Base-by-base conservation (phyloP, 1,140 invertebrate genomes). In the Ips nitidus region DNA sequence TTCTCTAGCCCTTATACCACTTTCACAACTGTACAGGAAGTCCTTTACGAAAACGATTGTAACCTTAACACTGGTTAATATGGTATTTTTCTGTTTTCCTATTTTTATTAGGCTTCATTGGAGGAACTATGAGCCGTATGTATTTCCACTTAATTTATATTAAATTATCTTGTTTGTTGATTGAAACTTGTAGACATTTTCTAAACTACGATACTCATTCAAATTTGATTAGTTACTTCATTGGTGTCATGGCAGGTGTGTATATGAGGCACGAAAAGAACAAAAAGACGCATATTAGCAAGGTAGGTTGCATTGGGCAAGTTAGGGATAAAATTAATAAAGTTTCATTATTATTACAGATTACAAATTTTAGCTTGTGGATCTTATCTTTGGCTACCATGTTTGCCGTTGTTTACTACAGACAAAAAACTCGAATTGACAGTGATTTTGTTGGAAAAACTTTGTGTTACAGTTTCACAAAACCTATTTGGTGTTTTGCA, bases 1-100 rank as follows among this genome's bases (percentile, higher is more conserved):
- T 1, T 76, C 76, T 37, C 52, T 78, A 2, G 22, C 79, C 1
- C 57, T 78, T 2, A 76, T 75, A 38, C 75, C 77, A 3, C 52
- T 65, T 45, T 60, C 72, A 1, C 7, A 67, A 7, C 8, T 73
- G 1, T 64, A 73, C 37, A 65, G 52, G 56, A 38, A 43, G 22
- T 39, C 47, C 6, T 73, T 73, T 38, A 58, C 5, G 7, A 38
- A 45, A 37, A 66, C 57, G 7, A 62, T 71, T 41, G 66, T 61
- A 2, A 64, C 72, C 1, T 47, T 66, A 38, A 43, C 53, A 66
- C 50, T 74, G 2, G n/a, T 47, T 4, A 68, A 68, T 37, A n/a
- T 61, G 42, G 7, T 62, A 7, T 68, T 52, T 53, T 22, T 66
- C 2, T 53, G 2, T 5, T 42, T 61, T n/a, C 66, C 66, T 4